Conservation (phyloP, 23 tunicate genomes). For the Trididemnum nubilum region DNA sequence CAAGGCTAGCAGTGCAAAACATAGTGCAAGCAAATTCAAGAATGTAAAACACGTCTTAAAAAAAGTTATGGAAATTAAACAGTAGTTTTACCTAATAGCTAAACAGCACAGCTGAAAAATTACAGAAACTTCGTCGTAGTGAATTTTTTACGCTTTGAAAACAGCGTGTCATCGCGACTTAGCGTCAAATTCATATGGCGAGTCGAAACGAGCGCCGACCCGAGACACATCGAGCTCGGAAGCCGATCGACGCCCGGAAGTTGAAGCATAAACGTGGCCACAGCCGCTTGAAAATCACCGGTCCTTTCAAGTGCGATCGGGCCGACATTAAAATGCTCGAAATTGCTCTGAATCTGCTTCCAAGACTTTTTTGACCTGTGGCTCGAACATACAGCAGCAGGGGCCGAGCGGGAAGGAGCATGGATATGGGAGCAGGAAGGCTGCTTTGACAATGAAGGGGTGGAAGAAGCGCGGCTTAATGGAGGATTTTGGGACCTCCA, state of each 20-base stretch:
- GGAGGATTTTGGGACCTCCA: not conserved
- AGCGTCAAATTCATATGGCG: conserved; percentile 9
- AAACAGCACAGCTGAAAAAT: not conserved
- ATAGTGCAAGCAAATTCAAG: too few relatives aligned
- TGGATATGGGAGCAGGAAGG: not conserved
- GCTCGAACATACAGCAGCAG: not conserved
- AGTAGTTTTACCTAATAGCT: too few relatives aligned
- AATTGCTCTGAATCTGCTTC: not conserved
- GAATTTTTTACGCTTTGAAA: not conserved
- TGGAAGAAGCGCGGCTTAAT: not conserved
- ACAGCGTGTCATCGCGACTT: not conserved
- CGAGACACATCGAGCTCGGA: conserved; percentile 33
- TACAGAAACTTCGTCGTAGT: not conserved
- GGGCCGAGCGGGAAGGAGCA: not conserved
- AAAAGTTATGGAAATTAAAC: too few relatives aligned
- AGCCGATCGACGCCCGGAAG: conserved; percentile 42
- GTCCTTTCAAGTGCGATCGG: conserved; percentile 48
- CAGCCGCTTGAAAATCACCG: conserved; percentile 34
- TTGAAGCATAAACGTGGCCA: conserved; percentile 40
- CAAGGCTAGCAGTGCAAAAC: not conserved
- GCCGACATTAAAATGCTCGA: not conserved
- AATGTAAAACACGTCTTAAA: too few relatives aligned
- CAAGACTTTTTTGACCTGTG: not conserved
- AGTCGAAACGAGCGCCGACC: conserved; percentile 46
- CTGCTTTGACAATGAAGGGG: not conserved